Conservation (phyloP, 2,797 vertebrate genomes). For the Poecile montanus region DNA sequence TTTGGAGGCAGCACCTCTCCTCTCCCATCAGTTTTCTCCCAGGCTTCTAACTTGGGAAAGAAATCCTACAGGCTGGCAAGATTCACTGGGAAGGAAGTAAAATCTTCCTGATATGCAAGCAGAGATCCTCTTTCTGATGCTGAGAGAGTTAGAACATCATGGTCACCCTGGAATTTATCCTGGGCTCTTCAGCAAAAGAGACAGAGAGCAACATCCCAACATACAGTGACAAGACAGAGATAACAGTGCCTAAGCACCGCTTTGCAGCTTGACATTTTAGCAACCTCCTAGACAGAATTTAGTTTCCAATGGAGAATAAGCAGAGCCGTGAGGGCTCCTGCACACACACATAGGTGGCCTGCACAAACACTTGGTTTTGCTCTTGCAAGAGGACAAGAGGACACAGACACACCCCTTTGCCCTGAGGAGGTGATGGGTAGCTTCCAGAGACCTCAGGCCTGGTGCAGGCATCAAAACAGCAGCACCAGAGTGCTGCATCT, state of each 20-base stretch:
- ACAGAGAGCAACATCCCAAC: not conserved
- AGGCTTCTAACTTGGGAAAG: not conserved
- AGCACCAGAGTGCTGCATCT: not conserved
- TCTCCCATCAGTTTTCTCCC: not conserved
- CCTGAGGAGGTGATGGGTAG: not conserved
- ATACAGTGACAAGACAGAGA: not conserved
- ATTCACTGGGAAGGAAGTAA: not conserved
- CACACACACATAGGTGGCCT: not conserved
- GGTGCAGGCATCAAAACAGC: fast-evolving
- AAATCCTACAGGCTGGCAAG: not conserved
- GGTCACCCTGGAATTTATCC: not conserved
- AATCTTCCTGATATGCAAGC: fast-evolving
- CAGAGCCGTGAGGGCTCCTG: not conserved
- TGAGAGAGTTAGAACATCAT: not conserved
- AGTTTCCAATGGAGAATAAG: not conserved
- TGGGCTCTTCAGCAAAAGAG: not conserved
- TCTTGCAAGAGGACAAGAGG: not conserved
- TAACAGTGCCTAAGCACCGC: fast-evolving
- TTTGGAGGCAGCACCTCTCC: not conserved
- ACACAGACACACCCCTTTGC: fast-evolving
- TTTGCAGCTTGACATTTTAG: fast-evolving
- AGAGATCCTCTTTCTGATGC: not conserved
- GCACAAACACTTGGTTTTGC: not conserved
- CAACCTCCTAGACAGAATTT: not conserved
- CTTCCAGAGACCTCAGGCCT: not conserved